Base-by-base conservation (phyloP, 2,113 vertebrate genomes). In the Corapipo altera region DNA sequence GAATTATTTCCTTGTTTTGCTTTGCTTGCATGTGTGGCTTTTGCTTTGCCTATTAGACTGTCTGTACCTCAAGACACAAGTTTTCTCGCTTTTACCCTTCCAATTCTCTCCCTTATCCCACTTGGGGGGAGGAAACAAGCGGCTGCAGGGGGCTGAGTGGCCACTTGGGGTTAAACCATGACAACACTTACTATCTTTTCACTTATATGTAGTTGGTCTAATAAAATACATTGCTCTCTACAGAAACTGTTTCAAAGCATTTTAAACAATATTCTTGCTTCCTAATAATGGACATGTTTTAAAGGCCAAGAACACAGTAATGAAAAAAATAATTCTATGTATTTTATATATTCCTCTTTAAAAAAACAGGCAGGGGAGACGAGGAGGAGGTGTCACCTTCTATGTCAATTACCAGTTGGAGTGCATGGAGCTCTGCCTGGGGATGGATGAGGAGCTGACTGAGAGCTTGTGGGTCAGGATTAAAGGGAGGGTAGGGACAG, bases 21-120 rank as follows among this genome's bases (percentile, higher is more conserved):
- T 67, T 41, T 67, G 59, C 5, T 0, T 52, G 17, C 0, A 0
- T 41, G 6, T 27, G 7, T 41, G 44, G 17, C 12, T 80, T 74
- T 67, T 74, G 32, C 46, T 79, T 67, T 74, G n/a, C n/a, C 15
- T 48, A 6, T 61, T 85, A 54, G 35, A 33, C 15, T 48, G 4
- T 35, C 37, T 85, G 48, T 61, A 28, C 54, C 54, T 86, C 46
- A 61, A 48, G 28, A 26, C 46, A 33, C 1, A 3, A 2, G 12
- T 74, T 74, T 74, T 80, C 46, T 91, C n/a, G 41, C 26, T 74
- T 59, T 54, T 48, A 32, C 33, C 14, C 24, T 54, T 86, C 23
- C 54, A 20, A 43, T 55, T 74, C 51, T 78, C 3, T 55, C 26
- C 12, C 21, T 59, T 26, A 41, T 74, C 21, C 22, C 11, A 17